Conservation (phyloP, 2,888 invertebrate genomes). For the Nomada flava region DNA sequence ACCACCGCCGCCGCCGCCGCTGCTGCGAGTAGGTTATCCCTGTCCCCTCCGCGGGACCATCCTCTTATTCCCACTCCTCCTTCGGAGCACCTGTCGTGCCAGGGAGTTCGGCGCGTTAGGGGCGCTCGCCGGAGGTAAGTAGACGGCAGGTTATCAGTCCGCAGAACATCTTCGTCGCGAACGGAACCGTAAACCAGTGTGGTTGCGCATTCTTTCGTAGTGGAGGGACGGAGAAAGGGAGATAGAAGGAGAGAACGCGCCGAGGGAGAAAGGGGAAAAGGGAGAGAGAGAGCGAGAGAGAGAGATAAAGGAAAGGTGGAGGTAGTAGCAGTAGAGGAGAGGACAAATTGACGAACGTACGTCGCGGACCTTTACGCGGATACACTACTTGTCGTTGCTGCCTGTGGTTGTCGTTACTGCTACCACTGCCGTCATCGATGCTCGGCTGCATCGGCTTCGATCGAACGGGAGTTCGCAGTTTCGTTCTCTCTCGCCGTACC, state of each 20-base stretch:
- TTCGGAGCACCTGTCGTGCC: conserved; percentile 80
- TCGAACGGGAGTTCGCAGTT: conserved; percentile 48
- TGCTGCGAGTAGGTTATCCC: conserved; percentile 64
- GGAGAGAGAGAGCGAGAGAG: conserved; percentile 13
- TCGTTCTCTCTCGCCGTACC: conserved; percentile 6
- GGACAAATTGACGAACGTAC: conserved; percentile 59
- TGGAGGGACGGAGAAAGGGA: conserved; percentile 45
- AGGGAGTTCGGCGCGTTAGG: conserved; percentile 78
- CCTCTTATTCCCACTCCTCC: conserved; percentile 78
- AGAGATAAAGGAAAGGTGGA: conserved; percentile 28
- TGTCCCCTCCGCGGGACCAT: conserved; percentile 73
- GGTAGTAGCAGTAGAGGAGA: conserved; percentile 46
- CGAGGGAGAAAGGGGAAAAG: conserved; percentile 7
- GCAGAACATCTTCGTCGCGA: conserved; percentile 83
- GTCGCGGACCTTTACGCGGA: conserved; percentile 44
- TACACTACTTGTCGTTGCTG: conserved; percentile 40
- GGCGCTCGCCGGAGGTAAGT: conserved; percentile 81
- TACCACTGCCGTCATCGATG: conserved; percentile 44
- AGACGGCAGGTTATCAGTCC: conserved; percentile 84
- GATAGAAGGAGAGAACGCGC: background rate
- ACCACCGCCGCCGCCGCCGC: conserved; percentile 55
- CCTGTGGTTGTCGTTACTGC: conserved; percentile 27
- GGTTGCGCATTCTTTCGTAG: conserved; percentile 63
- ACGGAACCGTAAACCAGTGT: conserved; percentile 73
- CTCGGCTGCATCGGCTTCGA: conserved; percentile 20